These are phyloP conservation scores for Reinhardtius hippoglossoides DNA, from an alignment of 2,113 vertebrate genomes.

Conservation along the genomic window DNA sequence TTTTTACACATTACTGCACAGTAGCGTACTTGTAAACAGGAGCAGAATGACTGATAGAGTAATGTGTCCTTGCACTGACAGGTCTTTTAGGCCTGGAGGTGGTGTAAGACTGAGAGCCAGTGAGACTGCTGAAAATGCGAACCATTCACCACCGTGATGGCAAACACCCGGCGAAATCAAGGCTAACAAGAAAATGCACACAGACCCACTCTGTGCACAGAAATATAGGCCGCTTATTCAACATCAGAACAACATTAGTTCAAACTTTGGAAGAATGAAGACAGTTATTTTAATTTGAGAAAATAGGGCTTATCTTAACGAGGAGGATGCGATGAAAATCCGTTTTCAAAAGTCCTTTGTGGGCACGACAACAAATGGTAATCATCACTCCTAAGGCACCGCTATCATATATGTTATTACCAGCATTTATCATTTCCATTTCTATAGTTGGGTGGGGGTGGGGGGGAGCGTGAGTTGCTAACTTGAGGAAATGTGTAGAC, in stretches of 20 bases:
- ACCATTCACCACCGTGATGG: slow-evolving; percentile 19
- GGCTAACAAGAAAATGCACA: slow-evolving; percentile 19
- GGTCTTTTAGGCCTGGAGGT: neutral
- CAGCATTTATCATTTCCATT: slow-evolving; percentile 51
- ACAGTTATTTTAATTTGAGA: slow-evolving; percentile 51
- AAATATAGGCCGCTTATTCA: slow-evolving; percentile 33
- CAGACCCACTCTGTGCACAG: slow-evolving; percentile 6
- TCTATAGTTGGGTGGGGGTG: neutral
- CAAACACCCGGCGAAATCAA: slow-evolving; percentile 31
- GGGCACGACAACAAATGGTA: slow-evolving; percentile 41
- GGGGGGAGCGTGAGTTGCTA: slow-evolving; percentile 16
- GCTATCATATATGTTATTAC: slow-evolving; percentile 53
- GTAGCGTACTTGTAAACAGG: neutral
- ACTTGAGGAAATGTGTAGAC: slow-evolving; percentile 23
- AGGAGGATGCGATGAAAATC: slow-evolving; percentile 21
- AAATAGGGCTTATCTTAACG: slow-evolving; percentile 35
- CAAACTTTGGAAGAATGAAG: slow-evolving; percentile 56
- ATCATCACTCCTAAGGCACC: slow-evolving; percentile 50
- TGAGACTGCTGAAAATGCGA: slow-evolving; percentile 5
- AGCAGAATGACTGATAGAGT: neutral
- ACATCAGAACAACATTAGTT: slow-evolving; percentile 37
- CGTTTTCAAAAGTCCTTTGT: slow-evolving; percentile 10
- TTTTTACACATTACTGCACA: neutral
- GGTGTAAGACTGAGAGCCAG: neutral
- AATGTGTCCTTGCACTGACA: neutral